Evolutionary conservation across 1,140 invertebrate genomes (phyloP).

Genomic region (Philopotamus ludificatus): DNA sequence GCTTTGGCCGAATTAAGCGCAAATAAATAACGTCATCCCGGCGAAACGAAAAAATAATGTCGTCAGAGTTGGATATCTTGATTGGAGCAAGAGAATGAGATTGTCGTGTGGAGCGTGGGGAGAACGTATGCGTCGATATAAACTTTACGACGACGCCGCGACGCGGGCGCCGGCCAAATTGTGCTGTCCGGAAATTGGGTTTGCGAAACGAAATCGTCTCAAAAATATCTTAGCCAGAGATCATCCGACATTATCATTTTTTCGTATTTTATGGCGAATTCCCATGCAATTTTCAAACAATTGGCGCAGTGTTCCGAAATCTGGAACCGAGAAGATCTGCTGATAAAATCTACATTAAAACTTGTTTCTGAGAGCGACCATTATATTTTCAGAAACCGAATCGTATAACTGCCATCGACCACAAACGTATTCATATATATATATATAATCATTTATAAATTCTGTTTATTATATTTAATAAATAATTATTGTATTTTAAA

Average conservation of each 20-base stretch:
- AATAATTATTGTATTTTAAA: too few relatives aligned
- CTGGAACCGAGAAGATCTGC: constrained; percentile 17
- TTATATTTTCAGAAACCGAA: constrained; percentile 37
- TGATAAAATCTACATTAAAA: constrained; percentile 42
- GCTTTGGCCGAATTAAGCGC: constrained; percentile 40
- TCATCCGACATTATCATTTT: too few relatives aligned
- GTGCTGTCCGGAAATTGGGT: too few relatives aligned
- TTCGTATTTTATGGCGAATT: too few relatives aligned
- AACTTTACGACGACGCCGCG: too few relatives aligned
- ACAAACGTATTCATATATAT: not conserved
- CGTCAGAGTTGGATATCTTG: constrained; percentile 37
- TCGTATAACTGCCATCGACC: constrained; percentile 24
- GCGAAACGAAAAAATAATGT: constrained; percentile 38
- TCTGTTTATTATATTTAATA: not conserved
- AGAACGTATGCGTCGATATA: too few relatives aligned
- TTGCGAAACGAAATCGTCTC: too few relatives aligned
- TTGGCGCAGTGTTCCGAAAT: constrained; percentile 3
- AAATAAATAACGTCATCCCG: constrained; percentile 41
- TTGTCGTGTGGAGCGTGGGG: constrained; percentile 5
- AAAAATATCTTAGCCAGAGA: too few relatives aligned
- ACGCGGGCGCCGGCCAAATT: too few relatives aligned
- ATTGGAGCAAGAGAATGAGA: constrained; percentile 31
- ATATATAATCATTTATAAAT: not conserved
- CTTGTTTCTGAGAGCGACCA: constrained; percentile 30
- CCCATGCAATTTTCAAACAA: too few relatives aligned